phyloP scores from a whole-genome alignment of 2,797 vertebrate species.

The Otolemur crassicaudatus region DNA sequence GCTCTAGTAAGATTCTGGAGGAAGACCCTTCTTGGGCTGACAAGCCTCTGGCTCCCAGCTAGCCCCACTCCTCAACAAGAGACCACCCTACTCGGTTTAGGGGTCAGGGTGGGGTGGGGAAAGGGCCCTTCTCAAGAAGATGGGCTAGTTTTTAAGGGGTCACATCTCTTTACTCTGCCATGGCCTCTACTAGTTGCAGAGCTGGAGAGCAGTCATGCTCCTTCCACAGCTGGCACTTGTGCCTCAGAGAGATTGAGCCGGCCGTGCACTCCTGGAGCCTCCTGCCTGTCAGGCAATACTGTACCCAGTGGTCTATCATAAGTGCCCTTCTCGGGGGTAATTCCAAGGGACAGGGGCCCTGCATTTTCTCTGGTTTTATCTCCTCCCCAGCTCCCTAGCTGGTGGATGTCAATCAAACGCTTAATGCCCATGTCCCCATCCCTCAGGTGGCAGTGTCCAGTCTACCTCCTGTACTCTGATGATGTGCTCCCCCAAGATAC shows the following conservation, averaged over 20 bases:
- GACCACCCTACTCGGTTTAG: not conserved
- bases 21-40: not conserved
- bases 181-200: not conserved
- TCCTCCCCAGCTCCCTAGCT: not conserved
- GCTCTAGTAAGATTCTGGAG: not conserved
- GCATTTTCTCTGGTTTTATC: not conserved
- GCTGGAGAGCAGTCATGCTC: fast-evolving
- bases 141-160: not conserved
- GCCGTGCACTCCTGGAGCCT: not conserved
- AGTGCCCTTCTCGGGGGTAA: not conserved
- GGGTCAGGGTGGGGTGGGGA: fast-evolving
- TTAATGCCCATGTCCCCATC: not conserved
- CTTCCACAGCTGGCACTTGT: fast-evolving
- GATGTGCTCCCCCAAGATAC: not conserved
- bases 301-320: not conserved
- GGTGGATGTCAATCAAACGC: not conserved
- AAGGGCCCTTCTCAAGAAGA: not conserved
- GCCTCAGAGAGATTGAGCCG: fast-evolving
- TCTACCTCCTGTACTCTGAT: not conserved
- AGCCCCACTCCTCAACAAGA: not conserved
- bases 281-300: not conserved
- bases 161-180: not conserved
- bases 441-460: not conserved
- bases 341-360: not conserved
- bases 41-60: no score